Conservation (phyloP, 2,113 vertebrate species). For the Chamaea fasciata region DNA sequence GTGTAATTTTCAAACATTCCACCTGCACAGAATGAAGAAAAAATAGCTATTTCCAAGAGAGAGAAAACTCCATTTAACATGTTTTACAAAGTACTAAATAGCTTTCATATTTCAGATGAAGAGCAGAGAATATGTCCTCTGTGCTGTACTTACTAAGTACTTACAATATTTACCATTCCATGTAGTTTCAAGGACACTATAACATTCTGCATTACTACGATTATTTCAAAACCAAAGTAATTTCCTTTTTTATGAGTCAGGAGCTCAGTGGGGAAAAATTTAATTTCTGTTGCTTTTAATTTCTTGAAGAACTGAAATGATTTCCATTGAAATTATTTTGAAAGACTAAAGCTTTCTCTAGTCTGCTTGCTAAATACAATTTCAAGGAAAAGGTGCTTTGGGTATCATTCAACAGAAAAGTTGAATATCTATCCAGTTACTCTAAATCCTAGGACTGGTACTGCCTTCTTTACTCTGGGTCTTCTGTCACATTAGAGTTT, state of each 20-base stretch:
- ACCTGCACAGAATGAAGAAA: conserved; percentile 51
- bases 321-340: background rate
- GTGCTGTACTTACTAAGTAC: conserved; percentile 31
- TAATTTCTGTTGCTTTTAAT: conserved; percentile 1
- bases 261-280: background rate
- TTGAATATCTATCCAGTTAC: background rate
- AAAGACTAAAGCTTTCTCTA: background rate
- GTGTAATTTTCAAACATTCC: conserved; percentile 77
- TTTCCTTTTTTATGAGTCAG: background rate
- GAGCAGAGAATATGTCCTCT: conserved; percentile 20
- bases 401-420: background rate
- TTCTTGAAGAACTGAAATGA: background rate
- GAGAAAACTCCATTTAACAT: conserved; percentile 69
- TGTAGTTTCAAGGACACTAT: background rate
- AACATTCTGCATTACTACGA: background rate
- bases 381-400: background rate
- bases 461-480: background rate
- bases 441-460: background rate
- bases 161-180: conserved; percentile 8
- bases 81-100: conserved; percentile 74
- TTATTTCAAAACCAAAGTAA: background rate
- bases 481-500: background rate
- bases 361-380: background rate
- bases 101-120: conserved; percentile 61
- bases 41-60: conserved; percentile 60